Evolutionary conservation across 1,140 invertebrate species (phyloP).

Genomic region (Chymomyza costata): DNA sequence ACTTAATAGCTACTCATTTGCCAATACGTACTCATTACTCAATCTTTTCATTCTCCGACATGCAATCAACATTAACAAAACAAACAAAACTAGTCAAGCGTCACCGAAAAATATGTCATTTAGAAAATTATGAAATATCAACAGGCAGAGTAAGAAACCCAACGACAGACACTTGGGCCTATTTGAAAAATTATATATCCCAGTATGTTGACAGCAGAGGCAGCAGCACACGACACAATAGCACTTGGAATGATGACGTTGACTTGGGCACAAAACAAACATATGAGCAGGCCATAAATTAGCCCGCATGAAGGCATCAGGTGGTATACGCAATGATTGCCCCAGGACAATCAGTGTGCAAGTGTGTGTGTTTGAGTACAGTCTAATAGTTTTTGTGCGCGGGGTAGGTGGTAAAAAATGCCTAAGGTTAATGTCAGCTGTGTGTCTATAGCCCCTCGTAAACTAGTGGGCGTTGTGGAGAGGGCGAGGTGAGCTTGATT

Average conservation of each 20-base stretch:
- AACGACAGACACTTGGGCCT: conserved; percentile 54
- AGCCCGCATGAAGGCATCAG: conserved; percentile 65
- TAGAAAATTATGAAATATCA: conserved; percentile 60
- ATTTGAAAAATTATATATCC: conserved; percentile 60
- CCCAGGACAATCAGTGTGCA: conserved; percentile 17
- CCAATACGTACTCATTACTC: background rate
- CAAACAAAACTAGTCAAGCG: conserved; percentile 62
- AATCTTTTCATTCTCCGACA: background rate
- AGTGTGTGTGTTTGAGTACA: conserved; percentile 33
- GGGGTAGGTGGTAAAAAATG: conserved; percentile 27
- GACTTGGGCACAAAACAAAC: conserved; percentile 31
- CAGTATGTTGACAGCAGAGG: conserved; percentile 26
- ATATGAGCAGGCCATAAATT: conserved; percentile 65
- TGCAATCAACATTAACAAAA: conserved; percentile 45
- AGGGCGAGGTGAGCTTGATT: conserved; percentile 5
- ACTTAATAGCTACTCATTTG: too few species aligned
- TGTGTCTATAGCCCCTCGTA: background rate
- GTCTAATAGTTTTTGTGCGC: conserved; percentile 9
- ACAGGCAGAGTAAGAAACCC: conserved; percentile 23
- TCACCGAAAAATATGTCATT: conserved; percentile 60
- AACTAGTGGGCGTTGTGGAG: conserved; percentile 7
- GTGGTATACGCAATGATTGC: conserved; percentile 60
- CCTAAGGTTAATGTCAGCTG: conserved; percentile 9
- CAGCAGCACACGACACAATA: conserved; percentile 31
- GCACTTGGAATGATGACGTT: conserved; percentile 13